phyloP scores from a whole-genome alignment of 1,140 invertebrate species.

The Microplitis mediator region DNA sequence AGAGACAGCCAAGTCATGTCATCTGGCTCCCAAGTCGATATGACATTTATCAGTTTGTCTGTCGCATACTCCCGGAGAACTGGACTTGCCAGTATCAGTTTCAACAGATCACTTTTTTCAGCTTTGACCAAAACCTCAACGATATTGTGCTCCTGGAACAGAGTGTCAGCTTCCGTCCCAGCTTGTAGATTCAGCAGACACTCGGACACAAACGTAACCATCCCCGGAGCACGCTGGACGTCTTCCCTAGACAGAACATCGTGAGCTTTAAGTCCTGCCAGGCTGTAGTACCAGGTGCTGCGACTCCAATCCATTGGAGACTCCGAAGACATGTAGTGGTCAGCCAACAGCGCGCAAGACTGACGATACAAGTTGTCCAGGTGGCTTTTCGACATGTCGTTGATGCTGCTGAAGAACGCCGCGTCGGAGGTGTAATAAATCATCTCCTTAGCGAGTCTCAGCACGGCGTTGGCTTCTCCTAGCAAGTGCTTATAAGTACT shows the following conservation, averaged over 20 bases:
- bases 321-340: slow-evolving; percentile 69
- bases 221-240: slow-evolving; percentile 55
- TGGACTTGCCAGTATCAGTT: slow-evolving; percentile 63
- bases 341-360: slow-evolving; percentile 69
- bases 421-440: slow-evolving; percentile 40
- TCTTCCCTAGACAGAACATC: slow-evolving; percentile 60
- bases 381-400: slow-evolving; percentile 46
- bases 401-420: slow-evolving; percentile 40
- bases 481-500: slow-evolving; percentile 71
- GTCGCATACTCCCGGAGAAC: slow-evolving; percentile 66
- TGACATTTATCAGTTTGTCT: slow-evolving; percentile 64
- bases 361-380: slow-evolving; percentile 65
- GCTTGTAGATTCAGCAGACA: slow-evolving; percentile 56
- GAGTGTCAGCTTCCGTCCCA: slow-evolving; percentile 58
- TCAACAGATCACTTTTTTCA: slow-evolving; percentile 59
- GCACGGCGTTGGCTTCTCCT: slow-evolving; percentile 70
- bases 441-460: slow-evolving; percentile 61
- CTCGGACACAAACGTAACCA: slow-evolving; percentile 63
- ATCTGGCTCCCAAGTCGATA: slow-evolving; percentile 45
- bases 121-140: slow-evolving; percentile 61
- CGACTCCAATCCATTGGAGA: slow-evolving; percentile 63
- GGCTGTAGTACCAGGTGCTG: slow-evolving; percentile 68
- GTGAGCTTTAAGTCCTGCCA: slow-evolving; percentile 61
- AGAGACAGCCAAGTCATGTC: slow-evolving; percentile 58
- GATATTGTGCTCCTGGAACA: slow-evolving; percentile 61